Percentiles rank a stretch among this genome's conserved stretches.
Conservation (phyloP, 2,888 invertebrate species). For the Melieria omissa region DNA sequence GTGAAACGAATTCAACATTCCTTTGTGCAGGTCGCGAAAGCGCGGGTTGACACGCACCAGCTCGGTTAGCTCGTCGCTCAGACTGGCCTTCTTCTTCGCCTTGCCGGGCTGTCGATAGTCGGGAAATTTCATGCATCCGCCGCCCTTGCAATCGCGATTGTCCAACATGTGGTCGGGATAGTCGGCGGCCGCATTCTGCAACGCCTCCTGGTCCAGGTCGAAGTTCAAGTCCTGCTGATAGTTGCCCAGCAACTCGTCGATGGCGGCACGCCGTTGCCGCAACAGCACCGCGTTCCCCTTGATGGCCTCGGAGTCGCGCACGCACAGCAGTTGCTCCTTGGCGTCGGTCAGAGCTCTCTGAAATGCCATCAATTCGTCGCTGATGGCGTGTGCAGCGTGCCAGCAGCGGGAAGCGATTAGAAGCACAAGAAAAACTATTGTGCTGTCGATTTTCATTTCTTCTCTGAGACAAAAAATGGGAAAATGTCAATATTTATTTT, state of each 20-base stretch:
- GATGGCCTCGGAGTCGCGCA: constrained; percentile 26
- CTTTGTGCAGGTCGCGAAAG: constrained; percentile 19
- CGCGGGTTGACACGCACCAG: constrained; percentile 30
- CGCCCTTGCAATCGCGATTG: constrained; percentile 1
- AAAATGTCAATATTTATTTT: constrained; percentile 19
- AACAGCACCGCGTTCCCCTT: constrained; percentile 30
- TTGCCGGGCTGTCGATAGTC: constrained; percentile 15
- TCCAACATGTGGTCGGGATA: neutral
- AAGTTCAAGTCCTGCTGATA: constrained; percentile 40
- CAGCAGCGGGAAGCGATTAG: constrained; percentile 21
- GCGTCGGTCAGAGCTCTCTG: constrained; percentile 48
- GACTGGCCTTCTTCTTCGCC: constrained; percentile 32
- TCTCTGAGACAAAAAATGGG: constrained; percentile 27
- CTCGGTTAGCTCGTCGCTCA: constrained; percentile 37
- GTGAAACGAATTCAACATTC: constrained; percentile 20
- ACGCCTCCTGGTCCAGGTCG: constrained; percentile 9
- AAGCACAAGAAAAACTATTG: constrained; percentile 24
- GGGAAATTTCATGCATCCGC: neutral
- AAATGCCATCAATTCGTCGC: constrained; percentile 48
- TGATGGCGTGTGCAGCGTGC: constrained; percentile 27
- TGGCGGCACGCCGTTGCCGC: constrained; percentile 50
- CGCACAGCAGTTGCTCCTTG: constrained; percentile 42
- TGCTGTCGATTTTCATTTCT: constrained; percentile 26
- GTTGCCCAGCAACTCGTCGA: constrained; percentile 52
- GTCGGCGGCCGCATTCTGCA: neutral